Evolutionary conservation across 1,140 invertebrate genomes (phyloP).

Genomic region (Philotrypesis tridentata): DNA sequence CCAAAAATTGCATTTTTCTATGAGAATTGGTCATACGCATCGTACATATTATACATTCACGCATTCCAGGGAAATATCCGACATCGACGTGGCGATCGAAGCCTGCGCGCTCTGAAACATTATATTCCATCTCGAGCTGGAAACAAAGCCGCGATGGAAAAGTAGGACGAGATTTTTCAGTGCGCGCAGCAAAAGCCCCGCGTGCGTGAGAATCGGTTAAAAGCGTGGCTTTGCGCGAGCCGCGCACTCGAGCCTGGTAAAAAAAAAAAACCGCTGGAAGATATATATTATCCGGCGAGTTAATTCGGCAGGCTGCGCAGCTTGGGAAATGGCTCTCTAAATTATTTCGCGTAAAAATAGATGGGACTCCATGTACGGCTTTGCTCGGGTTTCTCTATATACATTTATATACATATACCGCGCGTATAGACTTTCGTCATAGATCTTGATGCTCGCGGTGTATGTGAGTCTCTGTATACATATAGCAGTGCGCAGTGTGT

Average conservation of each 20-base stretch:
- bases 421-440: slow-evolving; percentile 10
- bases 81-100: too few relatives aligned
- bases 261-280: neutral
- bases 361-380: neutral
- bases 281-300: slow-evolving; percentile 24
- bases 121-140: too few relatives aligned
- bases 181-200: too few relatives aligned
- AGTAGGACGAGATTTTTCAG: too few relatives aligned
- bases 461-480: too few relatives aligned
- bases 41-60: too few relatives aligned
- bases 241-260: neutral
- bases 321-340: slow-evolving; percentile 37
- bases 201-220: neutral
- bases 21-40: too few relatives aligned
- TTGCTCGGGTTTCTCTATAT: neutral
- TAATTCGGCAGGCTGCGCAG: neutral
- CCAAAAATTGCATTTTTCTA: too few relatives aligned
- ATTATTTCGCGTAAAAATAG: slow-evolving; percentile 45
- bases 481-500: slow-evolving; percentile 12
- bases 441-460: too few relatives aligned
- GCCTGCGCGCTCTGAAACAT: too few relatives aligned
- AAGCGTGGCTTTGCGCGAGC: neutral
- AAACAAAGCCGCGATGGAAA: too few relatives aligned
- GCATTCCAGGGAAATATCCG: too few relatives aligned
- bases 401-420: neutral